Conservation (phyloP, 2,888 invertebrate species). For the Physocephala rufipes region DNA sequence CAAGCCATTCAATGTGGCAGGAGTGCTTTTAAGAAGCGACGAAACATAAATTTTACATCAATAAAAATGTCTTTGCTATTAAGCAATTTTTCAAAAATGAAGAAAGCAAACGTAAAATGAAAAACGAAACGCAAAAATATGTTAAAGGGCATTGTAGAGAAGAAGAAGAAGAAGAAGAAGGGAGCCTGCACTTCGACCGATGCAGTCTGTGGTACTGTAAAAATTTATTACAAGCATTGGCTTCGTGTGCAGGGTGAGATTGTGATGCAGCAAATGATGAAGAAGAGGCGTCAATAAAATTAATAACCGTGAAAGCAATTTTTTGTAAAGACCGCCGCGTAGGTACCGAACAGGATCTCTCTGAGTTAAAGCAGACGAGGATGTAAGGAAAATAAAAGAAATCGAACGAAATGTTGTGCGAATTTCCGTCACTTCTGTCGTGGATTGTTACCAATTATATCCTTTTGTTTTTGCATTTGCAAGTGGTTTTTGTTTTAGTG, state of each 20-base stretch:
- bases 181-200: not conserved
- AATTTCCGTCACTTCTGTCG: slow-evolving; percentile 41
- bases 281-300: slow-evolving; percentile 47
- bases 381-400: too few species aligned
- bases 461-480: slow-evolving; percentile 12
- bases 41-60: not conserved
- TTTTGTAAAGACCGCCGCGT: slow-evolving; percentile 13
- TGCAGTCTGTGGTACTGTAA: slow-evolving; percentile 15
- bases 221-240: slow-evolving; percentile 15
- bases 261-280: slow-evolving; percentile 30
- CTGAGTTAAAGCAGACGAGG: not conserved
- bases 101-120: not conserved
- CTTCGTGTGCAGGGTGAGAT: not conserved
- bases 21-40: not conserved
- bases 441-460: not conserved
- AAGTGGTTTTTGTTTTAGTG: too few species aligned
- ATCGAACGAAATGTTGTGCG: slow-evolving; percentile 44
- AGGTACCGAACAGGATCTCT: not conserved
- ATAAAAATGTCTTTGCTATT: slow-evolving; percentile 8
- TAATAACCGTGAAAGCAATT: slow-evolving; percentile 55
- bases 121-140: not conserved
- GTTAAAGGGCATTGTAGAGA: too few species aligned
- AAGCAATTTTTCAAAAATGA: too few species aligned
- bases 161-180: too few species aligned
- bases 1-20: slow-evolving; percentile 4